Evolutionary conservation across 2,113 vertebrate species (phyloP).

Genomic region (Loxodonta africana): DNA sequence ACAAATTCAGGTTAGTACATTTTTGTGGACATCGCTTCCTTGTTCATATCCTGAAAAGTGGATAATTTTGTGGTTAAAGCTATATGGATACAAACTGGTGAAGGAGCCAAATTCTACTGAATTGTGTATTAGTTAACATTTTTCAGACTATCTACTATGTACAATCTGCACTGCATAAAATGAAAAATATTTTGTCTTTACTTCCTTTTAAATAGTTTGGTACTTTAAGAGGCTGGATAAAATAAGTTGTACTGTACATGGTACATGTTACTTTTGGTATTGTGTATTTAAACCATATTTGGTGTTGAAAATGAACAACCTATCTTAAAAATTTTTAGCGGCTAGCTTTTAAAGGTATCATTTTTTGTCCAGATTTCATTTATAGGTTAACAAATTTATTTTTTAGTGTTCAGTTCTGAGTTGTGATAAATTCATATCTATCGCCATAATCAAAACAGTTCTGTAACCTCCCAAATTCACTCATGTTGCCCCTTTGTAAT

Average conservation of each 20-base stretch:
- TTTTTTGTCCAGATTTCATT: conserved; percentile 41
- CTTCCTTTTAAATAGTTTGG: conserved; percentile 9
- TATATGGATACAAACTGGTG: neutral
- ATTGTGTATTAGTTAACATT: conserved; percentile 28
- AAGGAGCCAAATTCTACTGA: conserved; percentile 26
- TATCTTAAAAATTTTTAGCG: conserved; percentile 43
- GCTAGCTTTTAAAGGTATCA: conserved; percentile 23
- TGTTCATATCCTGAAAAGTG: conserved; percentile 54
- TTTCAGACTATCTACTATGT: neutral
- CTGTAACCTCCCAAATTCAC: neutral
- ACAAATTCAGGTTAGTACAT: conserved; percentile 77
- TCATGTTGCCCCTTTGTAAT: conserved; percentile 24
- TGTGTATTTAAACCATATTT: neutral
- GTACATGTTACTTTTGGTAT: neutral
- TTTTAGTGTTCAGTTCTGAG: conserved; percentile 38
- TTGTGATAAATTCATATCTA: conserved; percentile 25
- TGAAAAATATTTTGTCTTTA: conserved; percentile 39
- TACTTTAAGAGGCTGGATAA: conserved; percentile 32
- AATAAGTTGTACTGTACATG: conserved; percentile 5
- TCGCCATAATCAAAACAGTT: conserved; percentile 3
- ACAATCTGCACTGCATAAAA: conserved; percentile 3
- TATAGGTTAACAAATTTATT: conserved; percentile 7
- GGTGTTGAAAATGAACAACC: conserved; percentile 37
- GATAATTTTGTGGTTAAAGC: conserved; percentile 55
- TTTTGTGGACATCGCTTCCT: conserved; percentile 23